Percentiles rank a stretch among this genome's conserved stretches.
Conservation (phyloP, 2,797 vertebrate genomes). For the Chaunax sp. region DNA sequence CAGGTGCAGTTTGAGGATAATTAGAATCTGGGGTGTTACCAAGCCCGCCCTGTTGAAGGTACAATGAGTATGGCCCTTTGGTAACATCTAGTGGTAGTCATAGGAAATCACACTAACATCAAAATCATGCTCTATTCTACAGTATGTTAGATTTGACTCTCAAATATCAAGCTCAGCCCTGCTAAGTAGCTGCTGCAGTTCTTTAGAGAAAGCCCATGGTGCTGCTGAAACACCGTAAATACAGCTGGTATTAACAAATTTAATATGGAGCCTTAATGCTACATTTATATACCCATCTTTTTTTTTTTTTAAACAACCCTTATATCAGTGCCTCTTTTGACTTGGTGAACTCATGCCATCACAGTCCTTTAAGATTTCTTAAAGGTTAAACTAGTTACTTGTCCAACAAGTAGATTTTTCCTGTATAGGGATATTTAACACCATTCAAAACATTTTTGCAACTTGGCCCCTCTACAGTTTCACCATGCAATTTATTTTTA, state of each 20-base stretch:
- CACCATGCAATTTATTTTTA: no score
- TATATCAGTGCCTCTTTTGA: no score
- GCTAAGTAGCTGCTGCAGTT: background rate
- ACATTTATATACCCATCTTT: no score
- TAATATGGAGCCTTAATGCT: background rate
- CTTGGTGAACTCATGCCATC: no score
- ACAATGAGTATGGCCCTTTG: conserved; percentile 1
- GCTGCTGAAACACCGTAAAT: background rate
- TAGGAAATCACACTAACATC: conserved; percentile 2
- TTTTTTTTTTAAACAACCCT: no score
- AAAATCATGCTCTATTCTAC: background rate
- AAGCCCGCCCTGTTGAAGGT: background rate
- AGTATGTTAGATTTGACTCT: background rate
- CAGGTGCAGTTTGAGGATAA: background rate
- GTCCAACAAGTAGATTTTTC: no score
- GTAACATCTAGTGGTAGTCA: conserved; percentile 40
- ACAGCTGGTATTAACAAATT: background rate
- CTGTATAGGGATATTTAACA: no score
- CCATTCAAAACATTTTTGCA: no score
- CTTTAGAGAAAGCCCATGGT: background rate
- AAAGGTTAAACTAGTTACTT: no score
- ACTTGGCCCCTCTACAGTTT: no score
- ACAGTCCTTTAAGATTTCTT: no score
- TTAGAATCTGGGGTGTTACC: background rate
- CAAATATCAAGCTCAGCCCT: background rate